Base-by-base conservation (phyloP, 1,140 invertebrate genomes). In the Pseudachorutes palmiensis region DNA sequence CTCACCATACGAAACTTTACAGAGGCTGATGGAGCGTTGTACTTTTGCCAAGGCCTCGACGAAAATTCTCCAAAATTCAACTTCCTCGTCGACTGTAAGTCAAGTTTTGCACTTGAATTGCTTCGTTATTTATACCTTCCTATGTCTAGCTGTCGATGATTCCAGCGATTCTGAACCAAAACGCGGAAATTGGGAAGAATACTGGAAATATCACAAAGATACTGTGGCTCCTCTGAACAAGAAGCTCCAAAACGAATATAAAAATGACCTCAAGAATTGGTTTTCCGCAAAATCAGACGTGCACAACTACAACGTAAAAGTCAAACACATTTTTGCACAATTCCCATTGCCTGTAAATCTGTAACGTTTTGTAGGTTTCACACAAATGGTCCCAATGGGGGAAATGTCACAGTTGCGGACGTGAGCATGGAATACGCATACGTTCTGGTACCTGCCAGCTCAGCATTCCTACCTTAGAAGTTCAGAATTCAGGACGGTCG, bases 1-100 rank as follows among this genome's bases (percentile, higher is more conserved):
- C 30, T 60, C 9, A 60, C 26, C 2, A 60, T 60, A 12, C 58
- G 58, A 31, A 60, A 60, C 30, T 60, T 60, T 30, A 31, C 26
- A 12, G 58, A 60, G 22, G 30, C 26, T 22, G 58, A 60, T 12
- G 58, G 58, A 3, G 58, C 24, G 9, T 12, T 60, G 26, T 60
- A 60, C 31, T 60, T 60, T 32, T 60, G 58, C 30, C 58, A 60
- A 30, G 58, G 58, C 5, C 58, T 60, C 14, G 22, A 60, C 22
- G 58, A 60, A 22, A 22, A 3, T 9, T 60, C 58, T 9, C 22
- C 58, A 28, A 60, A 60, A 22, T 60, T 60, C 31, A 30, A 29
- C 24, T 60, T 29, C 30, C 58, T 60, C 31, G 58, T 60, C 3
- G 58, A 60, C 12, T 3, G 24, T 60, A 24, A 5, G 26, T 9